Percentiles rank a stretch among this genome's conserved stretches.
Conservation (phyloP, 1,140 invertebrate species). For the Drosophila baimaii region DNA sequence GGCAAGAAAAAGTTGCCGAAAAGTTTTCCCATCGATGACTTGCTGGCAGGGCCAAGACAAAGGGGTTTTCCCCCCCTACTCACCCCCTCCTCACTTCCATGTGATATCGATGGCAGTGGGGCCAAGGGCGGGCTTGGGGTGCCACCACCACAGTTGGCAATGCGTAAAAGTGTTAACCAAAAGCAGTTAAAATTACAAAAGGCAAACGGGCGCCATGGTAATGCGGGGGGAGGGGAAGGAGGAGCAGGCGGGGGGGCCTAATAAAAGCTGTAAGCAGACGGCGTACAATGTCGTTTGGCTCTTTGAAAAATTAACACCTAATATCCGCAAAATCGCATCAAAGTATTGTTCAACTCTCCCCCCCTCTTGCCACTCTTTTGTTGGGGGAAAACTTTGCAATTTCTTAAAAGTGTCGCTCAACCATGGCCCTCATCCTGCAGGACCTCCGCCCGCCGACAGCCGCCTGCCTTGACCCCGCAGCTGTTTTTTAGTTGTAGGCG, state of each 20-base stretch:
- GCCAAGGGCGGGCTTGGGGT: neutral
- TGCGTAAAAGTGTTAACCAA: conserved; percentile 82
- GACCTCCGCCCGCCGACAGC: neutral
- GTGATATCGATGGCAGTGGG: conserved; percentile 71
- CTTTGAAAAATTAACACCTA: conserved; percentile 83
- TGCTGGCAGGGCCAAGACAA: conserved; percentile 31
- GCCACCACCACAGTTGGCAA: conserved; percentile 65
- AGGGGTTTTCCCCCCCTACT: conserved; percentile 6
- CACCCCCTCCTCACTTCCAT: no score
- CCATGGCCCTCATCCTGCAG: conserved; percentile 15
- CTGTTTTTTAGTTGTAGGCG: conserved; percentile 77
- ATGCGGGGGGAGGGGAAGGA: no score
- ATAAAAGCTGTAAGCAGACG: conserved; percentile 11
- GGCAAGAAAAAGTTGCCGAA: conserved; percentile 66
- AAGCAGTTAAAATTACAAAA: conserved; percentile 83
- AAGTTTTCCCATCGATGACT: conserved; percentile 80
- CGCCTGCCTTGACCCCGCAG: conserved; percentile 37
- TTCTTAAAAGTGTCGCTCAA: conserved; percentile 77
- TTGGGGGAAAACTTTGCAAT: conserved; percentile 77
- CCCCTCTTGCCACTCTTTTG: conserved; percentile 51
- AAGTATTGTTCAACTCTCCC: conserved; percentile 68
- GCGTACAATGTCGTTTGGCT: conserved; percentile 53
- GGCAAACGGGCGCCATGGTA: conserved; percentile 69
- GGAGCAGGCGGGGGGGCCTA: conserved; percentile 9
- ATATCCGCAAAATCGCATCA: conserved; percentile 83